Evolutionary conservation across 1,140 invertebrate species (phyloP).

Genomic region (Episyrphus balteatus): DNA sequence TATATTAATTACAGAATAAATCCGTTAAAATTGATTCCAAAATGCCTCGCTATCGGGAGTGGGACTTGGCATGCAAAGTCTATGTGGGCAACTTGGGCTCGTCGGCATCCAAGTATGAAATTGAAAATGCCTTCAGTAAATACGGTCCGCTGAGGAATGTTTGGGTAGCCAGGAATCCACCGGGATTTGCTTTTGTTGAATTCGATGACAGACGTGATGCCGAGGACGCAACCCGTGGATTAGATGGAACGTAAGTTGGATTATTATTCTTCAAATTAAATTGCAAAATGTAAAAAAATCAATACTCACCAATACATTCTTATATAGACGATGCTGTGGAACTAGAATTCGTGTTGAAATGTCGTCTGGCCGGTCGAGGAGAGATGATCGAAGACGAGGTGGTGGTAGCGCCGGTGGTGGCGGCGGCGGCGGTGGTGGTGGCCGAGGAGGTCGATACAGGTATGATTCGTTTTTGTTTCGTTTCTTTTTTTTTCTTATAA

Average conservation of each 20-base stretch:
- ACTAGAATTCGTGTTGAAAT: conserved; percentile 75
- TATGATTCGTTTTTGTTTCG: conserved; percentile 12
- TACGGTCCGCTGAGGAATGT: conserved; percentile 93
- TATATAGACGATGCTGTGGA: conserved; percentile 64
- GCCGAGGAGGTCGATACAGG: conserved; percentile 30
- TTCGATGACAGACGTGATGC: conserved; percentile 96
- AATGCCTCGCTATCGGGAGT: conserved; percentile 74
- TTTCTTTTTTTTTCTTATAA: neutral
- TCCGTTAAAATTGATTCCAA: too few species aligned
- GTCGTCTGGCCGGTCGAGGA: conserved; percentile 71
- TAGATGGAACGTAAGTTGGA: conserved; percentile 82
- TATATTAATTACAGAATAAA: too few species aligned
- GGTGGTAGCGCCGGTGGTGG: conserved; percentile 33
- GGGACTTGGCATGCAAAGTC: conserved; percentile 92
- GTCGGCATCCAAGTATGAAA: conserved; percentile 82
- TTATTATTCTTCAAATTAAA: neutral
- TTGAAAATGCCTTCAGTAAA: conserved; percentile 85
- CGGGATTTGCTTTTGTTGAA: conserved; percentile 95
- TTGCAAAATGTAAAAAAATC: neutral
- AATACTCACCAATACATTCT: neutral
- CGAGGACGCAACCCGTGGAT: conserved; percentile 87
- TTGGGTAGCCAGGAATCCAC: conserved; percentile 91
- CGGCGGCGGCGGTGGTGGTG: conserved; percentile 17
- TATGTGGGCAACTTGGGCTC: conserved; percentile 96
- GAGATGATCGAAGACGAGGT: conserved; percentile 50